Conservation (phyloP, 2,797 vertebrate genomes). For the Hemitrygon akajei region DNA sequence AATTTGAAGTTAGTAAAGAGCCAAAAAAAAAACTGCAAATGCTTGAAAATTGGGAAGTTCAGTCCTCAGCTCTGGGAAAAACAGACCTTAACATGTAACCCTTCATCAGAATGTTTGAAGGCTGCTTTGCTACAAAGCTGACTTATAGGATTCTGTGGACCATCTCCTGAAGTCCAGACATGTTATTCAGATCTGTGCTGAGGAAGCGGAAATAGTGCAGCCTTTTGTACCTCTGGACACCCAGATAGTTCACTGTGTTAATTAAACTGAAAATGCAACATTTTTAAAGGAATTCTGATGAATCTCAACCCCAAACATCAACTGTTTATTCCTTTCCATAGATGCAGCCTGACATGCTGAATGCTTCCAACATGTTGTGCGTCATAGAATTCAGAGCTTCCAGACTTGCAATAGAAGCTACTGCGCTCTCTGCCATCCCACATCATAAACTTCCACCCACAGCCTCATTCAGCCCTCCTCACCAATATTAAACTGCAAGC, state of each 20-base stretch:
- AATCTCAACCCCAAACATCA: too few species aligned
- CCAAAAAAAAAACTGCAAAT: constrained; percentile 1
- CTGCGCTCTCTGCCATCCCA: too few species aligned
- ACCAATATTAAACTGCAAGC: background rate
- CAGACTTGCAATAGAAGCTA: background rate
- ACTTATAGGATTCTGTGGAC: background rate
- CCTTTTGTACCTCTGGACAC: too few species aligned
- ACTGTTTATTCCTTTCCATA: too few species aligned
- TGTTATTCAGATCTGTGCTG: background rate
- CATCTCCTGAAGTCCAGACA: background rate
- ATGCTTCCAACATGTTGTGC: too few species aligned
- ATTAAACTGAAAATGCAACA: background rate
- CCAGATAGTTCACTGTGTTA: too few species aligned
- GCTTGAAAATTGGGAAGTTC: background rate
- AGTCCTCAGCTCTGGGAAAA: background rate
- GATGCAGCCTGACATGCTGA: too few species aligned
- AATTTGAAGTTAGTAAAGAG: constrained; percentile 12
- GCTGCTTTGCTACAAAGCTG: background rate
- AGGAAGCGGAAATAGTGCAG: background rate
- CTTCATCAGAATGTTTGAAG: background rate
- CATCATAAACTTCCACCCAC: too few species aligned
- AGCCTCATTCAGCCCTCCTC: too few species aligned
- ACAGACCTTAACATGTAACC: background rate
- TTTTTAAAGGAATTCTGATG: too few species aligned
- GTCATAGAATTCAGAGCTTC: background rate